phyloP scores from a whole-genome alignment of 2,113 vertebrate species.

The Phodopus roborovskii region DNA sequence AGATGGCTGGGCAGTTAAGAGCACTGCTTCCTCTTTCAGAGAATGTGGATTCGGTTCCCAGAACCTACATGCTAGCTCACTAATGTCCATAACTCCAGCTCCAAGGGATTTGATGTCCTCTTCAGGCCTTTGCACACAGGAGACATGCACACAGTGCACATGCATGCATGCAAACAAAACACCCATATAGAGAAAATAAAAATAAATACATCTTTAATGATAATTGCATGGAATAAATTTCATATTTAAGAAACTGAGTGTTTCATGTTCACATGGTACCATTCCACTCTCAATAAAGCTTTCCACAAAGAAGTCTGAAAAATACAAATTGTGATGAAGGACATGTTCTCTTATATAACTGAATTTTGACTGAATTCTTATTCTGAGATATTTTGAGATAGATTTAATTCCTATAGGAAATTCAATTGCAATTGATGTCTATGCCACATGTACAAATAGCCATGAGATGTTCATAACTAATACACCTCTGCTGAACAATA shows the following conservation, averaged over 20 bases:
- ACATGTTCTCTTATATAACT: not conserved
- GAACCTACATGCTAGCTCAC: not conserved
- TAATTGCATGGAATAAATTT: not conserved
- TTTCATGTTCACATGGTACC: not conserved
- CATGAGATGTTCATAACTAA: not conserved
- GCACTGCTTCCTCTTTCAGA: not conserved
- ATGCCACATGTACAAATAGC: not conserved
- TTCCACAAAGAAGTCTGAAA: not conserved
- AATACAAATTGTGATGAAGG: not conserved
- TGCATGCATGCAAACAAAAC: not conserved
- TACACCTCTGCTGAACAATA: not conserved
- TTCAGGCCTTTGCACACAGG: not conserved
- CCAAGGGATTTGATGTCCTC: not conserved
- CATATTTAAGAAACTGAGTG: not conserved
- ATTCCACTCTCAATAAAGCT: not conserved
- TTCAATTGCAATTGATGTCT: not conserved
- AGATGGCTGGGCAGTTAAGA: not conserved
- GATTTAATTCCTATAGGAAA: conserved; percentile 3
- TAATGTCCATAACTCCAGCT: not conserved
- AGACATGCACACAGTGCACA: not conserved
- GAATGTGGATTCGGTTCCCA: not conserved
- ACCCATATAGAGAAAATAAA: not conserved
- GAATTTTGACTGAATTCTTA: conserved; percentile 4
- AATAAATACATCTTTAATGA: not conserved
- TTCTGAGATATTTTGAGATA: conserved; percentile 13